Evolutionary conservation across 2,113 vertebrate genomes (phyloP).

Genomic region (Sclerurus mexicanus): DNA sequence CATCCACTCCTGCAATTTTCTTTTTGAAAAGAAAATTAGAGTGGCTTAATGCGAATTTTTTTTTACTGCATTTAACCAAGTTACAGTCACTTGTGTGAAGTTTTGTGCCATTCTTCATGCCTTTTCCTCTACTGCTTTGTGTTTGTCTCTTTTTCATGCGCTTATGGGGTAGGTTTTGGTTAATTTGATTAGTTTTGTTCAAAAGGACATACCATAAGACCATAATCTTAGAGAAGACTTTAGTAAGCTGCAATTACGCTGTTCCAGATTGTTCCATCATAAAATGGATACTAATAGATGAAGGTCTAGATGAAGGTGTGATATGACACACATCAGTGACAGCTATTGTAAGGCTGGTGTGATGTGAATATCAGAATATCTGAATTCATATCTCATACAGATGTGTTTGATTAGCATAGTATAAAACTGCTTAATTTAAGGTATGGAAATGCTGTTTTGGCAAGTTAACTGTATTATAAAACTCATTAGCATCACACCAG

Average conservation of each 20-base stretch:
- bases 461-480: not conserved
- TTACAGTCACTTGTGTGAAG: not conserved
- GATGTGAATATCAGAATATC: not conserved
- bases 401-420: not conserved
- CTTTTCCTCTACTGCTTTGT: not conserved
- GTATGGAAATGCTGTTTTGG: not conserved
- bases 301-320: not conserved
- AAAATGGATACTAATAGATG: not conserved
- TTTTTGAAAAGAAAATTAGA: not conserved
- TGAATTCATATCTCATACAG: not conserved
- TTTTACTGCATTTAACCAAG: not conserved
- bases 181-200: not conserved
- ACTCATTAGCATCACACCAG: not conserved
- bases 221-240: not conserved
- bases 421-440: not conserved
- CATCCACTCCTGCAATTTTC: not conserved
- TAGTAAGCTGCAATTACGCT: not conserved
- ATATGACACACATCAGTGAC: not conserved
- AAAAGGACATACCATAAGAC: not conserved
- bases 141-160: not conserved
- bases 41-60: not conserved
- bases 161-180: not conserved
- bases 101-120: not conserved
- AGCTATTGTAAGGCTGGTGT: not conserved
- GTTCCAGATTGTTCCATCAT: not conserved